Conservation (phyloP, 2,797 vertebrate species). For the Gymnothorax reevesii region DNA sequence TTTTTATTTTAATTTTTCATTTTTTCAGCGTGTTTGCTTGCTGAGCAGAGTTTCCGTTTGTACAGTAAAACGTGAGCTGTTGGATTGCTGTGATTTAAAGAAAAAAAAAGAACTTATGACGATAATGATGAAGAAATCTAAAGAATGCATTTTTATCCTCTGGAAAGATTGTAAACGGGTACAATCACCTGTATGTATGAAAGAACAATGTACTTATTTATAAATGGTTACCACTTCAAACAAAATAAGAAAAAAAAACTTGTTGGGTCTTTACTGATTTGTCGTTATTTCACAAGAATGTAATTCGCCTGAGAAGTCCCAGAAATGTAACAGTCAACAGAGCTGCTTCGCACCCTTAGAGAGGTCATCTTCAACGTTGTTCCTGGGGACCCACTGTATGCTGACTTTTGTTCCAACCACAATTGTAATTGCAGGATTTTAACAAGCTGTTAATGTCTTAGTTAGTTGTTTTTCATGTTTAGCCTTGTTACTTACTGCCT, state of each 20-base stretch:
- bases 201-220: conserved; percentile 87
- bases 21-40: conserved; percentile 89
- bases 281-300: background rate
- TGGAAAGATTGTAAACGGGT: conserved; percentile 82
- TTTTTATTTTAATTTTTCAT: conserved; percentile 55
- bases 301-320: background rate
- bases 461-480: no score
- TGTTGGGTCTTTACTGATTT: conserved; percentile 8
- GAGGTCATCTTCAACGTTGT: background rate
- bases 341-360: background rate
- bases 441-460: no score
- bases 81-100: conserved; percentile 91
- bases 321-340: background rate
- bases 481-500: no score
- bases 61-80: conserved; percentile 95
- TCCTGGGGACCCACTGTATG: no score
- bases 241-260: background rate
- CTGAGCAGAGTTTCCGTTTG: conserved; percentile 99
- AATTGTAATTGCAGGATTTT: no score
- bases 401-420: no score
- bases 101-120: conserved; percentile 61
- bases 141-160: conserved; percentile 95
- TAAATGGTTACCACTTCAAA: conserved; percentile 87
- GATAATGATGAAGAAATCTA: conserved; percentile 71
- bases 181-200: conserved; percentile 72